phyloP scores from a whole-genome alignment of 2,113 vertebrate genomes.

The Podocnemis expansa region DNA sequence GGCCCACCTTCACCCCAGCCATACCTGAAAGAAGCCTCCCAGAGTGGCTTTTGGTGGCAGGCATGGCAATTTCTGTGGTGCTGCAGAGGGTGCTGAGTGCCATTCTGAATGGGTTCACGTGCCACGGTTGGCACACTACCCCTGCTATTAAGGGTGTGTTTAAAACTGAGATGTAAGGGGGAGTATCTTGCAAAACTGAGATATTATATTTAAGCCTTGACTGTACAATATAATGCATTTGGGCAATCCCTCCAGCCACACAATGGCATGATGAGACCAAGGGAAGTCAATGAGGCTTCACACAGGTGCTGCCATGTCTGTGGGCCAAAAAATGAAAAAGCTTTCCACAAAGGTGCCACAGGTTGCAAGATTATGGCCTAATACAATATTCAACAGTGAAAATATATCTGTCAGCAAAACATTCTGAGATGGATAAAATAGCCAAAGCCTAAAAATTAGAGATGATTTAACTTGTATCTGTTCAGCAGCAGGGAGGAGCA shows the following conservation, averaged over 20 bases:
- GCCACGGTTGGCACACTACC: too few species aligned
- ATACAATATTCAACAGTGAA: neutral
- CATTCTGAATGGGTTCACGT: too few species aligned
- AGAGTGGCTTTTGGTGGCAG: too few species aligned
- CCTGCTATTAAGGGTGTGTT: neutral
- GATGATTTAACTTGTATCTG: neutral
- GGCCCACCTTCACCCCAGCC: too few species aligned
- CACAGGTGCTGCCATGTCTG: neutral
- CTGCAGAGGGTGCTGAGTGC: too few species aligned
- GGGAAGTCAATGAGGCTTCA: neutral
- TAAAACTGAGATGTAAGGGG: neutral
- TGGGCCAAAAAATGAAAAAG: too few species aligned
- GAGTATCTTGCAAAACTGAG: neutral
- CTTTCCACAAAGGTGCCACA: neutral
- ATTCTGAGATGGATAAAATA: conserved; percentile 5
- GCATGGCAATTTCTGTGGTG: too few species aligned
- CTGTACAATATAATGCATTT: neutral
- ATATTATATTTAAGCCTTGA: neutral
- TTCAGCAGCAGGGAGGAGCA: conserved; percentile 13
- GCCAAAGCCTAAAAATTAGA: conserved; percentile 63
- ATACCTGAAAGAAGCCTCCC: too few species aligned
- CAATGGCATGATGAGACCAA: neutral
- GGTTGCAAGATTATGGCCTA: neutral
- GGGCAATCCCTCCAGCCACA: neutral
- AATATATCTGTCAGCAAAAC: conserved; percentile 44